Evolutionary conservation across 2,113 vertebrate genomes (phyloP), one percentile per base, ranked within the genome.

Genomic region (Lasiurus borealis): DNA sequence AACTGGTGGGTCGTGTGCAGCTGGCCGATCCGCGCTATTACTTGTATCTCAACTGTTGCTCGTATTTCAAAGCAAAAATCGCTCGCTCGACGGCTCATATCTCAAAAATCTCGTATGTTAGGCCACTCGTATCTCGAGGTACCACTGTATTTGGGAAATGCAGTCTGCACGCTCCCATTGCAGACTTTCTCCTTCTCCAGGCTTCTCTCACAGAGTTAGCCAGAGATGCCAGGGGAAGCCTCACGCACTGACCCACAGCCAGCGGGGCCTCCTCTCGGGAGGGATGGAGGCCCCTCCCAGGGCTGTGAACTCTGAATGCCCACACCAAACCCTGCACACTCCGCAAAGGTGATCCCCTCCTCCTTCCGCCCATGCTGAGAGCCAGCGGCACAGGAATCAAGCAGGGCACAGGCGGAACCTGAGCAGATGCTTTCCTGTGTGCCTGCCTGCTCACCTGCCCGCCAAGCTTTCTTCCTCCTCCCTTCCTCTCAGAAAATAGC

Each of bases 101-200:
- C n/a, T n/a, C n/a, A n/a, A n/a, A n/a, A n/a, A n/a, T n/a, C n/a
- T n/a, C n/a, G n/a, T n/a, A n/a, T n/a, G n/a, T n/a, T n/a, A n/a
- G n/a, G n/a, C n/a, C n/a, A n/a, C n/a, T n/a, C n/a, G n/a, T n/a
- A n/a, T n/a, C n/a, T n/a, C n/a, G n/a, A n/a, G n/a, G n/a, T n/a
- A n/a, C n/a, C n/a, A n/a, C n/a, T n/a, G n/a, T n/a, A 48, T 88
- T 93, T 85, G 82, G 0, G 1, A 96, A 95, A 92, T 85, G 31
- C 54, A 91, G 15, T 44, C 72, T 85, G 66, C 83, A 82, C 68
- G 69, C 64, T 85, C 88, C 64, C 50, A 84, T 36, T 88, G 27
- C 46, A 50, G 62, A 76, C 46, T 44, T 34, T 50, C 44, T 82
- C 83, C 91, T 83, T 96, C 75, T 89, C 75, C 34, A 21, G 16